Evolutionary conservation across 2,888 invertebrate species (phyloP).

Genomic region (Drosophila limbata): DNA sequence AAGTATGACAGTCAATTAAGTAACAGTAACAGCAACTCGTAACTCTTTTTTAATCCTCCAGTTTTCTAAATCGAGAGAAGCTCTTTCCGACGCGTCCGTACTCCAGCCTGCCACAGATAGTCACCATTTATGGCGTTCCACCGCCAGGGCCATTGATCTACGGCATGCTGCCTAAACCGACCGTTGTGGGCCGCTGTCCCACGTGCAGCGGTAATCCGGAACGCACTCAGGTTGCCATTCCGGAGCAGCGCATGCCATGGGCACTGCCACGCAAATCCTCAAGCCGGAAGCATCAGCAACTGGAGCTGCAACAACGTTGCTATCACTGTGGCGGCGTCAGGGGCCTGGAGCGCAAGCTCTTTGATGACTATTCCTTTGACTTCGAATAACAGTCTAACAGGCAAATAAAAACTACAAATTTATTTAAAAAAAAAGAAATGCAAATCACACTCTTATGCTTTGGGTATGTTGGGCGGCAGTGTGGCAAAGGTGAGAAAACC

Average conservation of each 20-base stretch:
- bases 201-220: slow-evolving; percentile 83
- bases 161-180: slow-evolving; percentile 64
- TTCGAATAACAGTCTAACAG: slow-evolving; percentile 52
- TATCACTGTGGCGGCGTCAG: slow-evolving; percentile 70
- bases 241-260: slow-evolving; percentile 85
- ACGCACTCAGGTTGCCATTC: slow-evolving; percentile 81
- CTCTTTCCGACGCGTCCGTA: slow-evolving; percentile 80
- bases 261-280: slow-evolving; percentile 80
- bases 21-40: neutral
- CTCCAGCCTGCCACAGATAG: slow-evolving; percentile 73
- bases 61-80: slow-evolving; percentile 84
- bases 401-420: slow-evolving; percentile 39
- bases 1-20: slow-evolving; percentile 78
- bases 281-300: slow-evolving; percentile 68
- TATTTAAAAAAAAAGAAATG: slow-evolving; percentile 50
- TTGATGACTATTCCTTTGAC: slow-evolving; percentile 56
- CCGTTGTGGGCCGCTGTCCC: slow-evolving; percentile 73
- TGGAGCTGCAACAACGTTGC: slow-evolving; percentile 52
- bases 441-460: slow-evolving; percentile 42
- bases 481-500: slow-evolving; percentile 98
- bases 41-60: slow-evolving; percentile 33
- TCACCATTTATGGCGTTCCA: slow-evolving; percentile 71
- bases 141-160: slow-evolving; percentile 66
- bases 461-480: slow-evolving; percentile 88
- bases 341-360: slow-evolving; percentile 53